Conservation (phyloP, 2,888 invertebrate genomes). For the Hanleya hanleyi region DNA sequence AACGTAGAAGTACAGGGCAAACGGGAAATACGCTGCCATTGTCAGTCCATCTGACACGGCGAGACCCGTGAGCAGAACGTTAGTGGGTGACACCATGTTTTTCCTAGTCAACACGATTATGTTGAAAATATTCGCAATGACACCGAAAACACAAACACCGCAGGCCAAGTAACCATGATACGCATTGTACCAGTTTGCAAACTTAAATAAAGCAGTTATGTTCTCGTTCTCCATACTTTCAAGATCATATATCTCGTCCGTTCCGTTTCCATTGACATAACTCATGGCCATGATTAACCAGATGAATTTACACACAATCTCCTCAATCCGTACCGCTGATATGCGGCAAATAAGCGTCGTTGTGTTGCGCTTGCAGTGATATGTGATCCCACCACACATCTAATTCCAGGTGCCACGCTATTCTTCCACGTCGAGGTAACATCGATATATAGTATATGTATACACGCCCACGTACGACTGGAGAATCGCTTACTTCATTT, state of each 20-base stretch:
- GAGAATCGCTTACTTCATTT: too few relatives aligned
- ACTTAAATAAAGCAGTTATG: neutral
- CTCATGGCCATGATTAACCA: neutral
- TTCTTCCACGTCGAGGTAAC: too few relatives aligned
- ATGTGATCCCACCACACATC: too few relatives aligned
- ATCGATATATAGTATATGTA: too few relatives aligned
- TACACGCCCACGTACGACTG: too few relatives aligned
- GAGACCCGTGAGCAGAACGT: conserved; percentile 87
- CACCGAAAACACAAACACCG: conserved; percentile 91
- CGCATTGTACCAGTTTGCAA: conserved; percentile 47
- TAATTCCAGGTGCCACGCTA: too few relatives aligned
- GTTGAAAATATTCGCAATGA: conserved; percentile 91
- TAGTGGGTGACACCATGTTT: conserved; percentile 92
- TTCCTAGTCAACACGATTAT: conserved; percentile 91
- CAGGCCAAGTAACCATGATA: conserved; percentile 90
- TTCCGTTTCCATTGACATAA: neutral
- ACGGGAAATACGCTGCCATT: conserved; percentile 92
- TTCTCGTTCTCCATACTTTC: neutral
- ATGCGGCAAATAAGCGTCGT: too few relatives aligned
- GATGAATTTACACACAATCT: too few relatives aligned
- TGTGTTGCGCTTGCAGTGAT: too few relatives aligned
- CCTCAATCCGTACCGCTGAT: too few relatives aligned
- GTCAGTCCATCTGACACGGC: conserved; percentile 94
- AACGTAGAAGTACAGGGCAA: conserved; percentile 81
- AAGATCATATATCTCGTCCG: neutral